Percentiles rank a stretch among this genome's conserved stretches.
Conservation (phyloP, 2,797 vertebrate species). For the Falco peregrinus region DNA sequence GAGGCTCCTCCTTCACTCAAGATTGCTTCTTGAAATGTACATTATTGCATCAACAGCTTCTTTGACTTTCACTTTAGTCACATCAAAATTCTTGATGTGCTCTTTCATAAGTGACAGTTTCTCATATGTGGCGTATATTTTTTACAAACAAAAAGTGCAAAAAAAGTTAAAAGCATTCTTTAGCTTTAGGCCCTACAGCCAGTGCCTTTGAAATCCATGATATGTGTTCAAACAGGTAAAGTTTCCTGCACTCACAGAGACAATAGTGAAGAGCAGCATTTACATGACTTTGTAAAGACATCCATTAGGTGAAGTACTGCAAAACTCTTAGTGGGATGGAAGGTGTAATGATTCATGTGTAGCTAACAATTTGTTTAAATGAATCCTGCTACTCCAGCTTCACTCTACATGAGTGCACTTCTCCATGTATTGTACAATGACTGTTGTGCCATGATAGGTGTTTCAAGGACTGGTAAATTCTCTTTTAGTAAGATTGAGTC, state of each 20-base stretch:
- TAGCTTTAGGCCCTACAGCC: neutral
- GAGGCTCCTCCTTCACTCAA: neutral
- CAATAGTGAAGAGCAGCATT: neutral
- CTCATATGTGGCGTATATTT: fast-evolving
- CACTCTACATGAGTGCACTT: neutral
- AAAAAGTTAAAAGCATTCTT: fast-evolving
- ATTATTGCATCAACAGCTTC: neutral
- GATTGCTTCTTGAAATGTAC: neutral
- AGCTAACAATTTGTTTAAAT: neutral
- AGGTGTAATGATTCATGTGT: neutral
- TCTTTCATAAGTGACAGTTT: neutral
- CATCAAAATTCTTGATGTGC: neutral
- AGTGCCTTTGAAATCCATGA: neutral
- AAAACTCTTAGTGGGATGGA: neutral
- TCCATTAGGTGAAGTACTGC: neutral
- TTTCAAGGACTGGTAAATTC: neutral
- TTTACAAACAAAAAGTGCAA: neutral
- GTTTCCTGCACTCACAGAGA: neutral
- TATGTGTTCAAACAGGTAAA: neutral
- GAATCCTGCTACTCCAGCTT: neutral
- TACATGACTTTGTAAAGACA: neutral
- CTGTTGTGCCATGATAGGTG: neutral
- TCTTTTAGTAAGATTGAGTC: neutral
- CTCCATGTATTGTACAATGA: neutral
- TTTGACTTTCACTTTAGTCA: neutral